Conservation (phyloP, 2,113 vertebrate genomes). For the Hylia prasina region DNA sequence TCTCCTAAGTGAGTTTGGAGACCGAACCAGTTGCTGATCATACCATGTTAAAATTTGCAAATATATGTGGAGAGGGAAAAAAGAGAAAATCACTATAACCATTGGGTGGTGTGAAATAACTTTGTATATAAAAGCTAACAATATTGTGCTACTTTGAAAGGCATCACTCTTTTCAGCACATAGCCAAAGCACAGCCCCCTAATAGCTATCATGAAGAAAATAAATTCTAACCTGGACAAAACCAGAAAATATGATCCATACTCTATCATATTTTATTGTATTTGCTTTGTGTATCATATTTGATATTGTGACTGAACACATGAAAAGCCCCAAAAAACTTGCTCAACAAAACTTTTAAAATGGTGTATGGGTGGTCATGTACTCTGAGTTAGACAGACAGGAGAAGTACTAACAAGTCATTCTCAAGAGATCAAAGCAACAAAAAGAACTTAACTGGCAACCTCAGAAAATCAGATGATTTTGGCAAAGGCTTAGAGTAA, state of each 20-base stretch:
- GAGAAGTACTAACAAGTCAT: neutral
- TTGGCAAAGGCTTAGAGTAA: neutral
- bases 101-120: neutral
- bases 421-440: neutral
- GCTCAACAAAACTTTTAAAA: neutral
- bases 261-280: neutral
- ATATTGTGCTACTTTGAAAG: neutral
- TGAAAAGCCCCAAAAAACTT: neutral
- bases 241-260: neutral
- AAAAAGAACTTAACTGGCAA: neutral
- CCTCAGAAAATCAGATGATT: accelerated
- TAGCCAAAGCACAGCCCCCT: neutral
- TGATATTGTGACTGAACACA: neutral
- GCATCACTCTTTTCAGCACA: neutral
- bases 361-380: neutral
- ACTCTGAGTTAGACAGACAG: neutral
- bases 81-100: neutral
- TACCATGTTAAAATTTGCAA: neutral
- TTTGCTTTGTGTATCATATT: neutral
- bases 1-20: neutral
- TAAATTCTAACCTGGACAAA: neutral
- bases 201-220: neutral
- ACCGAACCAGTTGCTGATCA: neutral
- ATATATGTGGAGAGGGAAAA: neutral
- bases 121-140: neutral